Evolutionary conservation across 2,797 vertebrate species (phyloP).

Genomic region (Etheostoma nigrum): DNA sequence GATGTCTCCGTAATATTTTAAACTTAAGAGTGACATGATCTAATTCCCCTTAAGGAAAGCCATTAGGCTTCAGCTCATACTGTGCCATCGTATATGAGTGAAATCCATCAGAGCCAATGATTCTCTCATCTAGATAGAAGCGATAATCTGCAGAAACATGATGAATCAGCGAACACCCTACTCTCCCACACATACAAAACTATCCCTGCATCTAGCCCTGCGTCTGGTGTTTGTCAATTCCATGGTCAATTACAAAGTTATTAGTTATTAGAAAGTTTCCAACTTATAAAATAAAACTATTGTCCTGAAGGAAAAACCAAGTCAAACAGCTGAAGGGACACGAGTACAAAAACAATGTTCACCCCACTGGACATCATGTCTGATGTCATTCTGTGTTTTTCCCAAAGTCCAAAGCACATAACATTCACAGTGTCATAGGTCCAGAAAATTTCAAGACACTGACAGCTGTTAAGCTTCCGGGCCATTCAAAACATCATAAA

Average conservation of each 20-base stretch:
- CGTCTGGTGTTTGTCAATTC: conserved; percentile 19
- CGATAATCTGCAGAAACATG: background rate
- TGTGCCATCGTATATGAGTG: conserved; percentile 28
- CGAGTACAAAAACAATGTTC: conserved; percentile 27
- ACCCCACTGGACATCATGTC: conserved; percentile 29
- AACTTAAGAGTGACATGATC: conserved; percentile 18
- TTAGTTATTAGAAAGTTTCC: background rate
- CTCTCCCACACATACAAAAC: background rate
- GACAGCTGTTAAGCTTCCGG: background rate
- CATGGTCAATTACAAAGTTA: background rate
- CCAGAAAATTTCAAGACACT: background rate
- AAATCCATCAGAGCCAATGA: conserved; percentile 45
- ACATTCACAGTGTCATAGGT: conserved; percentile 2
- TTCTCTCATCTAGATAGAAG: conserved; percentile 13
- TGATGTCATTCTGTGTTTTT: conserved; percentile 36
- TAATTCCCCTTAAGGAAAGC: conserved; percentile 25
- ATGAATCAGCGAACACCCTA: background rate
- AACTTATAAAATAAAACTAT: background rate
- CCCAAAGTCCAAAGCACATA: background rate
- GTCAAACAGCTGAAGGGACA: conserved; percentile 21
- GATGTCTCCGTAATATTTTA: conserved; percentile 26
- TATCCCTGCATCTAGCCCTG: background rate
- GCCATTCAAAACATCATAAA: conserved; percentile 13
- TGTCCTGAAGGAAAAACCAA: background rate
- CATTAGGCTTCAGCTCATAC: conserved; percentile 34